Base-by-base conservation (phyloP, 2,888 invertebrate genomes). In the Neoascia interrupta region DNA sequence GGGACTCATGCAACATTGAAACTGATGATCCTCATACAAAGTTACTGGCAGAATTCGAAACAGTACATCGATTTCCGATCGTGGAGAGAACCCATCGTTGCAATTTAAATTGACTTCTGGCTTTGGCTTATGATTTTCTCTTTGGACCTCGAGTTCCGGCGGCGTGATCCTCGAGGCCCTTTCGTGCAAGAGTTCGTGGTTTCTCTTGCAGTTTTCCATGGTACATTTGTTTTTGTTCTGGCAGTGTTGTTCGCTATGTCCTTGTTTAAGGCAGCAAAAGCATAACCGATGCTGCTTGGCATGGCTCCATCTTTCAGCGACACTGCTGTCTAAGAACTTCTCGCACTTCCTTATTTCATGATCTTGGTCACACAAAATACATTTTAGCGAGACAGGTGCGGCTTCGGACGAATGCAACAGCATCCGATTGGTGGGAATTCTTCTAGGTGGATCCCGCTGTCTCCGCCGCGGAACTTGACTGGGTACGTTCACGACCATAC, bases 261-360 rank as follows among this genome's bases (percentile, higher is more conserved):
- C 23, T 49, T 61, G 15, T 63, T 49, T 1, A 58, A 64, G 15
- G 47, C 76, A 45, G 49, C 60, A 58, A 63, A 70, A 11, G 56
- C 61, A 1, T 66, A 58, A 8, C 53, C 19, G 15, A 1, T 5
- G 8, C 2, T 16, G 8, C 6, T 37, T 37, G 6, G 10, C 37
- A 10, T 2, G 8, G 8, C 3, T 37, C 37, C 37, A 37, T 1
- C 37, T 6, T 8, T 16, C 6, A 8, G 37, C 4, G 3, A 37
- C 16, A 10, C 18, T 8, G 8, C 2, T 8, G 6, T 6, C 3
- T 16, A 16, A 8, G 6, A 37, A 6, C 3, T 16, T 10, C 3
- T 6, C 3, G 8, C 37, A 37, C 10, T 15, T 16, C 1, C 5
- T 1, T 3, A 37, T 10, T 8, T 6, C 3, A 16, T 37, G 37